phyloP scores from a whole-genome alignment of 2,888 invertebrate species.

The Zaprionus obscuricornis region DNA sequence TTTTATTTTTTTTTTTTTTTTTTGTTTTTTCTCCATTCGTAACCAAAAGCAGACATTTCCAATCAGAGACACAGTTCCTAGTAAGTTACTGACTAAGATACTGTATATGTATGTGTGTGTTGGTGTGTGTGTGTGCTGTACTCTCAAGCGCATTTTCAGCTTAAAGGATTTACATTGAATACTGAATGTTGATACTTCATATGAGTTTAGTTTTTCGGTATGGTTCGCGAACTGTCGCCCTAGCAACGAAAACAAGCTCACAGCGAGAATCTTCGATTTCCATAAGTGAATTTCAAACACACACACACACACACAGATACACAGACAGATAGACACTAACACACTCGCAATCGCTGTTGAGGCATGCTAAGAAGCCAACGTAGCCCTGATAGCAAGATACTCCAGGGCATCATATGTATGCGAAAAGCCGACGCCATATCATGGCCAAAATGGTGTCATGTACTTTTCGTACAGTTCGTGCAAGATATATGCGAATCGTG shows the following conservation, averaged over 20 bases:
- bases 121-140: conserved; percentile 24
- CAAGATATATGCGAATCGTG: conserved; percentile 76
- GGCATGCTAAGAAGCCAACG: conserved; percentile 36
- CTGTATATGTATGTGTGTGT: conserved; percentile 3
- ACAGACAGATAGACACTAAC: conserved; percentile 8
- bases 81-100: neutral
- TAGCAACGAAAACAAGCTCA: conserved; percentile 29
- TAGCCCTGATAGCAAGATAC: no score
- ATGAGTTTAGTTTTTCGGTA: conserved; percentile 70
- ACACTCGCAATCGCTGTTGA: neutral
- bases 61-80: conserved; percentile 57
- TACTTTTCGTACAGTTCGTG: no score
- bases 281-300: conserved; percentile 66
- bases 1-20: no score
- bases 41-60: conserved; percentile 28
- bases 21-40: no score
- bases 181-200: conserved; percentile 78
- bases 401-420: conserved; percentile 30
- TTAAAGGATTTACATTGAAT: conserved; percentile 79
- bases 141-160: conserved; percentile 70
- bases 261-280: conserved; percentile 68
- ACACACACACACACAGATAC: conserved; percentile 1
- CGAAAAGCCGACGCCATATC: conserved; percentile 47
- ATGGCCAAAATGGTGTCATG: conserved; percentile 71
- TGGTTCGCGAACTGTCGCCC: conserved; percentile 48